These are phyloP conservation scores for Cyanoderma ruficeps DNA, from an alignment of 2,113 vertebrate species.

Conservation along the genomic window DNA sequence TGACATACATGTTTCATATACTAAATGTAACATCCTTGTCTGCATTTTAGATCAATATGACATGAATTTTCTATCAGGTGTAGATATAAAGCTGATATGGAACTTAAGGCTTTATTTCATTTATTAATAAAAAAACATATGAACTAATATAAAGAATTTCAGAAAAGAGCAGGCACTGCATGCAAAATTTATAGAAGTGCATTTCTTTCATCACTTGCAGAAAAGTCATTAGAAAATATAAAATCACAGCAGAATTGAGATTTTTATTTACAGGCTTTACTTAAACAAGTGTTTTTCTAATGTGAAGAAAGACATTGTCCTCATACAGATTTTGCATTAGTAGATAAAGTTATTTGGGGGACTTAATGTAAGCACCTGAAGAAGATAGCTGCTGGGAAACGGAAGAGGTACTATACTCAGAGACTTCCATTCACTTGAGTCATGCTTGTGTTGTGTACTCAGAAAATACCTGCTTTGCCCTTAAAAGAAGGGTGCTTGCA, in stretches of 20 bases:
- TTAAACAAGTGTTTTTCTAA: background rate
- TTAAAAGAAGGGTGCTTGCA: background rate
- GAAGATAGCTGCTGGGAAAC: background rate
- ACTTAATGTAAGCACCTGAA: background rate
- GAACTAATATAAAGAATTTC: background rate
- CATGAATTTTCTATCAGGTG: background rate
- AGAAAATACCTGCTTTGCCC: background rate
- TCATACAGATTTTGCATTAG: background rate
- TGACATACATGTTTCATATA: background rate
- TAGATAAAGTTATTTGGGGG: background rate
- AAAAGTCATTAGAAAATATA: background rate
- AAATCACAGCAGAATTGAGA: fast-evolving
- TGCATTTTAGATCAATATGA: background rate
- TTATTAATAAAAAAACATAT: background rate
- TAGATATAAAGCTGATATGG: background rate
- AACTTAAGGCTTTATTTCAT: background rate
- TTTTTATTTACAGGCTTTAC: background rate
- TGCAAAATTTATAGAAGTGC: background rate
- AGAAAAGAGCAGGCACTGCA: background rate
- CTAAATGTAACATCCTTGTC: background rate
- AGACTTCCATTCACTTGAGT: background rate
- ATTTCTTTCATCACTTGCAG: background rate
- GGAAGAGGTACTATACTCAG: too few species aligned
- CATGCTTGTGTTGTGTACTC: background rate
- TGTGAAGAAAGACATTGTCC: background rate